Conservation (phyloP, 2,797 vertebrate genomes). For the Tokudaia tokunoshimensis region DNA sequence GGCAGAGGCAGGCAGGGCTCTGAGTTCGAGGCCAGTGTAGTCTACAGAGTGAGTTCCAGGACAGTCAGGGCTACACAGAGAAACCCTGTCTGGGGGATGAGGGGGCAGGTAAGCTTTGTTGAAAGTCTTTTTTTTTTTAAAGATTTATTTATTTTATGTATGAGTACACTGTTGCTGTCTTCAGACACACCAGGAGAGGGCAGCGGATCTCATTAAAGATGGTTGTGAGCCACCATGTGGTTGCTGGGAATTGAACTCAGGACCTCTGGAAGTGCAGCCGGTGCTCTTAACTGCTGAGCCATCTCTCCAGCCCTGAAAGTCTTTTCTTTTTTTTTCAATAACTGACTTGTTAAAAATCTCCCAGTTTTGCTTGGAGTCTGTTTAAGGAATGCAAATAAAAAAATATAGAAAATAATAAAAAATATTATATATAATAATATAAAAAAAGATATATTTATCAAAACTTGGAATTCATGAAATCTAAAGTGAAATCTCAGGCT, state of each 20-base stretch:
- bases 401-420: too few relatives aligned
- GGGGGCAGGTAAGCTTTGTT: not conserved
- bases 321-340: not conserved
- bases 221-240: too few relatives aligned
- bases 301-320: not conserved
- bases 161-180: too few relatives aligned
- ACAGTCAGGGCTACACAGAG: not conserved
- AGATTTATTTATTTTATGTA: too few relatives aligned
- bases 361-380: constrained; percentile 24
- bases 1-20: not conserved
- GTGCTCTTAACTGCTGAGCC: too few relatives aligned
- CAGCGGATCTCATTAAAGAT: too few relatives aligned
- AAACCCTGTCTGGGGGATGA: not conserved
- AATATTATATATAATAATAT: too few relatives aligned
- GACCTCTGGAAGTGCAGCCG: too few relatives aligned
- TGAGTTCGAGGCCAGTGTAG: not conserved
- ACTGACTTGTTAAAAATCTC: constrained; percentile 42
- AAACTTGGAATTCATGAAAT: constrained; percentile 2
- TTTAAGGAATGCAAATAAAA: not conserved
- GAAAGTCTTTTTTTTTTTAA: not conserved
- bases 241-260: too few relatives aligned
- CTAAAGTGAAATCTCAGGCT: constrained; percentile 44
- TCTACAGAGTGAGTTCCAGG: not conserved
- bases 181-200: too few relatives aligned
- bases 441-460: not conserved